Percentiles rank a stretch among this genome's conserved stretches.
Conservation (phyloP, 2,113 vertebrate genomes). For the Scolopax mira region DNA sequence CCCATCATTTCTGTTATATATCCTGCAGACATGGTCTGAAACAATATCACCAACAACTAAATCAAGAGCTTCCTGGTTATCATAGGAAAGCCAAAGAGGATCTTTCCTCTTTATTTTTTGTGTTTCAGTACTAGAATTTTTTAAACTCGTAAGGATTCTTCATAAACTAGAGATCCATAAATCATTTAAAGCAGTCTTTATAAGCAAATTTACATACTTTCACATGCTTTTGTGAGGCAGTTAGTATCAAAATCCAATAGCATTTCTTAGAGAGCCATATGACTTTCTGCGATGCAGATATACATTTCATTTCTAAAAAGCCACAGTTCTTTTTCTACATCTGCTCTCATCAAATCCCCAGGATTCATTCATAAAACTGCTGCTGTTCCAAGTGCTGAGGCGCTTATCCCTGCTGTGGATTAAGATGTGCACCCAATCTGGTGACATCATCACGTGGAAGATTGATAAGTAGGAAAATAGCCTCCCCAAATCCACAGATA, state of each 20-base stretch:
- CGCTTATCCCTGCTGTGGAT: background rate
- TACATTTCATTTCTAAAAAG: slow-evolving; percentile 24
- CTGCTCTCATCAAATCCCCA: slow-evolving; percentile 54
- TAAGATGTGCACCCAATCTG: background rate
- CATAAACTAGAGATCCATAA: slow-evolving; percentile 35
- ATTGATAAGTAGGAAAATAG: slow-evolving; percentile 19
- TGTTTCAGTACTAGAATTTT: slow-evolving; percentile 1
- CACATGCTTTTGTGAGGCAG: slow-evolving; percentile 71
- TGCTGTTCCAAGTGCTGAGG: slow-evolving; percentile 15
- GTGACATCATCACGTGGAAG: background rate
- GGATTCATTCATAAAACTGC: slow-evolving; percentile 57
- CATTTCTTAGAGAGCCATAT: slow-evolving; percentile 25
- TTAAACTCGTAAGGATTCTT: slow-evolving; percentile 20
- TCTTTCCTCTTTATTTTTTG: background rate
- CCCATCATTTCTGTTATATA: background rate
- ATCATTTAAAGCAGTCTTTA: slow-evolving; percentile 60
- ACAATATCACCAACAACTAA: background rate
- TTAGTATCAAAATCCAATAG: slow-evolving; percentile 46
- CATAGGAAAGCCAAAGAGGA: slow-evolving; percentile 23
- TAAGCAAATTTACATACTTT: slow-evolving; percentile 64
- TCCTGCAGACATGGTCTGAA: slow-evolving; percentile 63
- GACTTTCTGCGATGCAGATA: slow-evolving; percentile 40
- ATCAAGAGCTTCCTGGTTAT: background rate
- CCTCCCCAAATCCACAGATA: slow-evolving; percentile 18
- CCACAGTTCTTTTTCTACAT: slow-evolving; percentile 16